Evolutionary conservation across 1,140 invertebrate genomes (phyloP).

Genomic region (Druon quercuslanigerum): DNA sequence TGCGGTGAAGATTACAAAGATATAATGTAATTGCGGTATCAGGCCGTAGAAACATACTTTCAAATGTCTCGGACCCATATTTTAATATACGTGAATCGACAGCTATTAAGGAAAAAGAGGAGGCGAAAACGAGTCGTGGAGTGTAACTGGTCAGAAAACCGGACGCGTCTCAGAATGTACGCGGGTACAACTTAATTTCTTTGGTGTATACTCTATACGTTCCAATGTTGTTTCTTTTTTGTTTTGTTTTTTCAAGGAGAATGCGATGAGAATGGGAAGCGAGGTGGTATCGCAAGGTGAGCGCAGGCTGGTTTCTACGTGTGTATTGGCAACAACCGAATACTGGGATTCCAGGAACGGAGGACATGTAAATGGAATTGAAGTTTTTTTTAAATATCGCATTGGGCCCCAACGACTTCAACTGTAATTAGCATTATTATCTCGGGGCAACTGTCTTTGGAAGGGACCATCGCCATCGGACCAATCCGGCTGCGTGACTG

Average conservation of each 20-base stretch:
- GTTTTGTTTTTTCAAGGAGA: conserved; percentile 30
- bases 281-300: not conserved
- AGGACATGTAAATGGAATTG: conserved; percentile 59
- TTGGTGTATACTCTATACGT: conserved; percentile 1
- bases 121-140: conserved; percentile 19
- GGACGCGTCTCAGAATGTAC: conserved; percentile 23
- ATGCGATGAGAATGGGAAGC: not conserved
- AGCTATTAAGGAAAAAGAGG: conserved; percentile 12
- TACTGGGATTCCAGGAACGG: conserved; percentile 55
- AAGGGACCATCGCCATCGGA: conserved; percentile 33
- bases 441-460: conserved; percentile 47
- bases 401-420: conserved; percentile 43
- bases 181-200: conserved; percentile 26
- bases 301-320: not conserved
- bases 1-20: not conserved
- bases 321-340: conserved; percentile 39
- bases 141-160: conserved; percentile 18
- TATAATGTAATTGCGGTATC: conserved; percentile 11
- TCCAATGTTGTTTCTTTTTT: not conserved
- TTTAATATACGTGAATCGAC: conserved; percentile 27
- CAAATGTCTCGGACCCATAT: not conserved
- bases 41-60: not conserved
- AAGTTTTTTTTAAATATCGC: conserved; percentile 58
- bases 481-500: conserved; percentile 53
- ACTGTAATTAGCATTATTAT: conserved; percentile 65